Conservation (phyloP, 2,113 vertebrate species). For the Muntiacus muntjak region DNA sequence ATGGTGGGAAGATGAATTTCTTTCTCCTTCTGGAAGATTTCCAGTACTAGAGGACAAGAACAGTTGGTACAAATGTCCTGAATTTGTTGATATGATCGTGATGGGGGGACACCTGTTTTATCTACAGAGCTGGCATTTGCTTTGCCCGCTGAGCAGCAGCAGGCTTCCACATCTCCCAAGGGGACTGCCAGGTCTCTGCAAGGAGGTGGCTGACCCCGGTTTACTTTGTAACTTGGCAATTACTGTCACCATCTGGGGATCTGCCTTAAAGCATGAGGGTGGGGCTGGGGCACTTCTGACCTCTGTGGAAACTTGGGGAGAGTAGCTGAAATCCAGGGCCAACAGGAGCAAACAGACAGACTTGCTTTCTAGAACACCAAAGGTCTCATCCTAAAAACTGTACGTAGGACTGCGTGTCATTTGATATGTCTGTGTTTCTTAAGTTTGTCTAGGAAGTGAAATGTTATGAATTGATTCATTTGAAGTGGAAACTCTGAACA, state of each 20-base stretch:
- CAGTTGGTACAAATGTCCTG: constrained; percentile 52
- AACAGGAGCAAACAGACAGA: neutral
- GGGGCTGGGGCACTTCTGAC: neutral
- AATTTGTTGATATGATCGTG: constrained; percentile 20
- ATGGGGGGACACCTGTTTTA: constrained; percentile 41
- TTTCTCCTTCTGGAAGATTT: constrained; percentile 40
- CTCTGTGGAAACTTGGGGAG: neutral
- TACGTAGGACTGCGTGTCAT: neutral
- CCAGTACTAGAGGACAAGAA: constrained; percentile 45
- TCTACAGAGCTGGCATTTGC: constrained; percentile 18
- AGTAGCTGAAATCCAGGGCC: neutral
- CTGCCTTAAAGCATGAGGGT: neutral
- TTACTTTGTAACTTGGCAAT: constrained; percentile 1
- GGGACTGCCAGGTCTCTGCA: neutral
- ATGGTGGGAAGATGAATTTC: neutral
- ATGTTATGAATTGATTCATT: neutral
- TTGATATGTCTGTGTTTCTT: neutral
- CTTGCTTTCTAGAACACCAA: neutral
- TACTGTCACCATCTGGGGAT: constrained; percentile 49
- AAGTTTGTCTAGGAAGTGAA: neutral
- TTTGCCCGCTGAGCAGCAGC: neutral
- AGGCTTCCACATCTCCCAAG: neutral
- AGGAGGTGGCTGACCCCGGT: neutral
- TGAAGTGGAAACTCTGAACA: neutral
- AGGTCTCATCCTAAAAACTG: neutral